phyloP scores from a whole-genome alignment of 2,113 vertebrate genomes.

The Lates calcarifer region DNA sequence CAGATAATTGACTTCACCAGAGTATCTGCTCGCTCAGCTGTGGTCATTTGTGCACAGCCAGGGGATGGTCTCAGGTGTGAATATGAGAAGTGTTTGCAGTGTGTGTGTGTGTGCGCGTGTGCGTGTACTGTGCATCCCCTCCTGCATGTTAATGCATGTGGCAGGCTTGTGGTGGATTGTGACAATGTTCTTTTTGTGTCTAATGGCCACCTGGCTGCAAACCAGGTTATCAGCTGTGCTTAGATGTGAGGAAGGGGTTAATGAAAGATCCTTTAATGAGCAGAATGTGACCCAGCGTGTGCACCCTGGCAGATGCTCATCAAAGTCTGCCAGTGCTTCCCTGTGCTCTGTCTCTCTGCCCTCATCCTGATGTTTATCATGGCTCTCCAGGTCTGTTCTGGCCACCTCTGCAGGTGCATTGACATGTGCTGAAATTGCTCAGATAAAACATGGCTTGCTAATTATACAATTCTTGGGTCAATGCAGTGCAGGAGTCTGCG shows the following conservation, averaged over 20 bases:
- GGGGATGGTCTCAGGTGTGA: constrained; percentile 65
- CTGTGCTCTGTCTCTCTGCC: constrained; percentile 20
- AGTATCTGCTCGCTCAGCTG: constrained; percentile 55
- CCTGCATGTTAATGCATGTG: constrained; percentile 60
- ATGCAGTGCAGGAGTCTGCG: constrained; percentile 5
- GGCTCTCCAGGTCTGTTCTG: neutral
- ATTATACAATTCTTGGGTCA: constrained; percentile 10
- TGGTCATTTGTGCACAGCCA: constrained; percentile 50
- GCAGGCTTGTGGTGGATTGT: constrained; percentile 33
- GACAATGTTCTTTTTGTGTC: constrained; percentile 30
- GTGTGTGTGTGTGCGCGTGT: constrained; percentile 13
- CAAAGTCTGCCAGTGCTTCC: constrained; percentile 43
- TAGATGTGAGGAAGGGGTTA: constrained; percentile 43
- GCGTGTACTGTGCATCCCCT: constrained; percentile 16
- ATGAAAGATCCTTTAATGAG: constrained; percentile 48
- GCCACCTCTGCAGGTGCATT: constrained; percentile 26
- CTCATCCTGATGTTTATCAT: constrained; percentile 42
- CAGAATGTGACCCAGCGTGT: constrained; percentile 28
- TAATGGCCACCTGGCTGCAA: constrained; percentile 8
- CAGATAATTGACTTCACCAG: constrained; percentile 72
- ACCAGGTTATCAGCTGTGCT: constrained; percentile 22
- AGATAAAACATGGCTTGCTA: neutral
- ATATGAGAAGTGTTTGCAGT: constrained; percentile 54
- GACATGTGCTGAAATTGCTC: constrained; percentile 1
- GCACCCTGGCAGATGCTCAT: constrained; percentile 54